Evolutionary conservation across 2,888 invertebrate species (phyloP).

Genomic region (Melanotus villosus): DNA sequence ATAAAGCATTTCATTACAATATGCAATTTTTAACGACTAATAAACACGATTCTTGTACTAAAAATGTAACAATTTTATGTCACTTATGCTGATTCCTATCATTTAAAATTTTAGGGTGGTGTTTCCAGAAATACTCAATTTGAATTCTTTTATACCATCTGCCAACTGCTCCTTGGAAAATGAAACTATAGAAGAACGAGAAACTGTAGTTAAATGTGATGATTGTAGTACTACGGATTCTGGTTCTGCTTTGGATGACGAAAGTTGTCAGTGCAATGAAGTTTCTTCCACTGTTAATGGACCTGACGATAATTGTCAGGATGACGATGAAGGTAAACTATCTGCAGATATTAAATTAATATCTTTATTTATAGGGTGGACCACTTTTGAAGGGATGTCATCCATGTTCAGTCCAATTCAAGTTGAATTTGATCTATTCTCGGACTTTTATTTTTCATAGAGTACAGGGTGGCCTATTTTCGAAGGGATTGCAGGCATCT

Average conservation of each 20-base stretch:
- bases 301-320: constrained; percentile 68
- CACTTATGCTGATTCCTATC: constrained; percentile 53
- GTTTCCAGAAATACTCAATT: constrained; percentile 84
- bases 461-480: no score
- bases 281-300: constrained; percentile 64
- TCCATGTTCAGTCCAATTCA: no score
- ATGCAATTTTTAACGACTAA: no score
- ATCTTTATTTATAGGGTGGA: no score
- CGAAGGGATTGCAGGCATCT: no score
- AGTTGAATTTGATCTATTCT: no score
- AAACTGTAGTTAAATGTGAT: constrained; percentile 71
- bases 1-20: no score
- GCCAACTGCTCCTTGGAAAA: constrained; percentile 61
- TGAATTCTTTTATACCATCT: constrained; percentile 79
- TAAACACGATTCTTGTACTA: not conserved
- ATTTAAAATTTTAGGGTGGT: constrained; percentile 85
- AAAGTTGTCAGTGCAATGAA: constrained; percentile 70
- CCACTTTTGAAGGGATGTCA: no score
- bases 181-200: constrained; percentile 67
- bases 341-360: no score
- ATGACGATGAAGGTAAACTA: constrained; percentile 75
- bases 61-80: not conserved
- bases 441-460: no score
- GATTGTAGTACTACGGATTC: constrained; percentile 80
- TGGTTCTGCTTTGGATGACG: constrained; percentile 78